Evolutionary conservation across 2,888 invertebrate genomes (phyloP).

Genomic region (Tinea semifulvella): DNA sequence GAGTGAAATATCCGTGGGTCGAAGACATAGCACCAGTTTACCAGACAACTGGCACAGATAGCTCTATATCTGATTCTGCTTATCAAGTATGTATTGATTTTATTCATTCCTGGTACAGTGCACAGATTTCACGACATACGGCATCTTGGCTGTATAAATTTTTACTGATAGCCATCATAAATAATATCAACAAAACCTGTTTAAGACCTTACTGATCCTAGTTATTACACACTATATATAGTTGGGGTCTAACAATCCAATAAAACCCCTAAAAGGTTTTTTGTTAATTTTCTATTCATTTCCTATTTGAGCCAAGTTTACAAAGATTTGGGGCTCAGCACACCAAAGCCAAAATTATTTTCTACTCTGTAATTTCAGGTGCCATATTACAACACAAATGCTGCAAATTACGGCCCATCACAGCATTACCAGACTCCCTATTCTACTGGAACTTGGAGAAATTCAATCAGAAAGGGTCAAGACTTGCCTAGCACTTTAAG

Average conservation of each 20-base stretch:
- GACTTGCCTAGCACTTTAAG: constrained; percentile 26
- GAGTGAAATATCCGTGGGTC: constrained; percentile 58
- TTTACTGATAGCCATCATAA: too few species aligned
- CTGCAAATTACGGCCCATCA: constrained; percentile 49
- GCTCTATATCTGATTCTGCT: constrained; percentile 58
- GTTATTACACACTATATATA: too few species aligned
- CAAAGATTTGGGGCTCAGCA: too few species aligned
- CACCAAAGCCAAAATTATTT: too few species aligned
- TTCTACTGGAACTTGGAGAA: constrained; percentile 42
- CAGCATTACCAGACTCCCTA: constrained; percentile 61
- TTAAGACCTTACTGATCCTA: too few species aligned
- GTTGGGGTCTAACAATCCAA: too few species aligned
- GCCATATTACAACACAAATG: constrained; percentile 48
- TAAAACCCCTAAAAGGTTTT: too few species aligned
- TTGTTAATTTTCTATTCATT: too few species aligned
- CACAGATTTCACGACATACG: neutral
- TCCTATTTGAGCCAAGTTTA: too few species aligned
- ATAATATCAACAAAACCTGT: too few species aligned
- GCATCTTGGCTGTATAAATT: neutral
- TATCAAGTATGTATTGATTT: constrained; percentile 45
- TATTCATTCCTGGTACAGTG: too few species aligned
- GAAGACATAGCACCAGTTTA: constrained; percentile 48
- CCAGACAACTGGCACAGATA: constrained; percentile 54
- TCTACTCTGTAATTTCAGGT: constrained; percentile 37
- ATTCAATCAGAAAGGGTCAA: constrained; percentile 38